Evolutionary conservation across 2,113 vertebrate genomes (phyloP).

Genomic region (Prionailurus bengalensis): DNA sequence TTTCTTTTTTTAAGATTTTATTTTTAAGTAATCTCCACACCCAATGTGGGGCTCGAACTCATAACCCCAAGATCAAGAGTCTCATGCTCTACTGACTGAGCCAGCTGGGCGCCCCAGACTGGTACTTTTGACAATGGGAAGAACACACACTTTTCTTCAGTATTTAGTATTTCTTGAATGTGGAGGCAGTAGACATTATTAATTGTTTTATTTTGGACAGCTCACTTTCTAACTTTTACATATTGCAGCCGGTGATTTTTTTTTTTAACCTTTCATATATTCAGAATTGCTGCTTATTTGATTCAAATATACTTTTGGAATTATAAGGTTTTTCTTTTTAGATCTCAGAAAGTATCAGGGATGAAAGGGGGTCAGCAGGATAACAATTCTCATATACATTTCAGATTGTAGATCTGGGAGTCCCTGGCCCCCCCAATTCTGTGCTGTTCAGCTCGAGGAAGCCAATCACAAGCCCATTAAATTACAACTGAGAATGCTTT

Average conservation of each 20-base stretch:
- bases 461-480: background rate
- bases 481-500: background rate
- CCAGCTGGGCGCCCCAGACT: too few species aligned
- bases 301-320: slow-evolving; percentile 6
- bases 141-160: background rate
- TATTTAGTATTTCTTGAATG: slow-evolving; percentile 44
- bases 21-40: too few species aligned
- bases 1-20: too few species aligned
- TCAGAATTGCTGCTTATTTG: slow-evolving; percentile 38
- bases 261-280: background rate
- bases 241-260: background rate
- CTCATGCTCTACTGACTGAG: too few species aligned
- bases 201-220: slow-evolving; percentile 30
- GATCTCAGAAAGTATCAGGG: background rate
- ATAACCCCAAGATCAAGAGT: too few species aligned
- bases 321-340: background rate
- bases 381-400: background rate
- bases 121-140: background rate
- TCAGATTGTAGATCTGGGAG: background rate
- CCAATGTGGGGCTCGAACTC: too few species aligned
- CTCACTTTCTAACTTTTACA: background rate
- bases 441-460: background rate
- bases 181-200: background rate
- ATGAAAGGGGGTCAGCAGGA: background rate
- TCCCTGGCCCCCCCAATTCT: background rate